Conservation (phyloP, 2,797 vertebrate genomes). For the Propithecus deckenii region DNA sequence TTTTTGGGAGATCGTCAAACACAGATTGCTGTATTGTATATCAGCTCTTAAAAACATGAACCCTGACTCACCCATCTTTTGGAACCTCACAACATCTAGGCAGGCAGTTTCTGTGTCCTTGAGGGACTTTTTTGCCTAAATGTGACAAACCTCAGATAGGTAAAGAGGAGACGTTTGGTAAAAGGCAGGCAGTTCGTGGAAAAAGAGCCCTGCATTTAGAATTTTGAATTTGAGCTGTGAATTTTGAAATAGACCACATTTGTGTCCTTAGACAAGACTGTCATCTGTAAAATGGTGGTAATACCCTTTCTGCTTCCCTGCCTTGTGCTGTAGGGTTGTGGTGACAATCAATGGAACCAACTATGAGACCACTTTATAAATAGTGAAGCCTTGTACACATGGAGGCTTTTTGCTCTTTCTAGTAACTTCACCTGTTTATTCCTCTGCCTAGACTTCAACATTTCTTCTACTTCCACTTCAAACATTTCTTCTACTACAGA, state of each 20-base stretch:
- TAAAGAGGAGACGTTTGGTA: neutral
- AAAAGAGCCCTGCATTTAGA: neutral
- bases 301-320: too few species aligned
- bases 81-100: neutral
- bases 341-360: neutral
- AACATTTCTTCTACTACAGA: neutral
- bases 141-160: neutral
- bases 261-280: neutral
- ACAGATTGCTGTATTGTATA: too few species aligned
- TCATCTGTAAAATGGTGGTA: neutral
- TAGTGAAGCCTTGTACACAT: neutral
- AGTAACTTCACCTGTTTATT: neutral
- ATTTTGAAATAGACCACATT: neutral
- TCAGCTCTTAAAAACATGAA: neutral
- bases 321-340: too few species aligned
- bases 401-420: neutral
- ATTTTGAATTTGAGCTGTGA: neutral
- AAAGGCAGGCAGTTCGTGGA: neutral
- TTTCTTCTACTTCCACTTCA: neutral
- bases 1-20: neutral
- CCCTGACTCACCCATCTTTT: neutral
- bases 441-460: neutral
- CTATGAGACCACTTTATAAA: neutral
- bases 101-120: neutral
- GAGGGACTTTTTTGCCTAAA: neutral